Conservation (phyloP, 2,888 invertebrate species). For the Chaitophorus viminalis region DNA sequence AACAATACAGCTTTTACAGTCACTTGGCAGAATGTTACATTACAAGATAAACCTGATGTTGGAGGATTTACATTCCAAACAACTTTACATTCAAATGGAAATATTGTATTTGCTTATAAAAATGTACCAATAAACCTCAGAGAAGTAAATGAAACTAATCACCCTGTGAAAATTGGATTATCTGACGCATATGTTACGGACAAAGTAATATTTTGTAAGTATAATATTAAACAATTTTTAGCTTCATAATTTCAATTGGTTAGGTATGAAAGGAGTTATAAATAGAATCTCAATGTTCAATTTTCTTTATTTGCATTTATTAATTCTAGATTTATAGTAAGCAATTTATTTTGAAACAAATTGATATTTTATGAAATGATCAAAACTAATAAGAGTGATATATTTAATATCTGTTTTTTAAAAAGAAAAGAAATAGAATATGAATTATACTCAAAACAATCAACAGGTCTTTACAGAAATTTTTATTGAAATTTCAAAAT, state of each 20-base stretch:
- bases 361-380: too few relatives aligned
- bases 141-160: slow-evolving; percentile 82
- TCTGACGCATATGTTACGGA: slow-evolving; percentile 98
- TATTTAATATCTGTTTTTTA: too few relatives aligned
- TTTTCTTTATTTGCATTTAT: too few relatives aligned
- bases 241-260: background rate
- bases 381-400: too few relatives aligned
- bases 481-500: too few relatives aligned
- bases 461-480: too few relatives aligned
- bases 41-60: slow-evolving; percentile 80
- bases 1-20: slow-evolving; percentile 92
- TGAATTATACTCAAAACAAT: too few relatives aligned
- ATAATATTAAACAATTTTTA: slow-evolving; percentile 11
- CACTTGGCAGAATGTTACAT: slow-evolving; percentile 90
- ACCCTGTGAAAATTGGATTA: slow-evolving; percentile 97
- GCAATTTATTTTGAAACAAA: background rate
- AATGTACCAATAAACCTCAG: slow-evolving; percentile 81
- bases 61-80: slow-evolving; percentile 93
- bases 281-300: too few relatives aligned
- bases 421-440: too few relatives aligned
- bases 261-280: too few relatives aligned
- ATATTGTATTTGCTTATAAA: slow-evolving; percentile 92
- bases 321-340: background rate
- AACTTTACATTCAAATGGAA: slow-evolving; percentile 85
- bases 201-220: slow-evolving; percentile 84